Evolutionary conservation across 1,140 invertebrate species (phyloP).

Genomic region (Drosophila bocqueti): DNA sequence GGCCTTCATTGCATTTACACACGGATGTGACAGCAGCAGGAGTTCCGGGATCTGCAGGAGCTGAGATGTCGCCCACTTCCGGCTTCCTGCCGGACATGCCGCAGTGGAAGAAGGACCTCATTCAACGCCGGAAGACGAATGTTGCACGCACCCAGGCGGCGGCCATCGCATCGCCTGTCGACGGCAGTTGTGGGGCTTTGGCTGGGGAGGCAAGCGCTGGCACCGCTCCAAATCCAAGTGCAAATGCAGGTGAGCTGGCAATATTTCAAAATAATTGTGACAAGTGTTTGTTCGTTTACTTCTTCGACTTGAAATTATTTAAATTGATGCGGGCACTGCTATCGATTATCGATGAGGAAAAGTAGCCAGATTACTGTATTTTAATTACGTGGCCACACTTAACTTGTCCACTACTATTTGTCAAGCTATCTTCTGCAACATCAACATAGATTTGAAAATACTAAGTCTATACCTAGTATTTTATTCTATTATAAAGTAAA

Average conservation of each 20-base stretch:
- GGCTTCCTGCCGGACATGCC: constrained; percentile 86
- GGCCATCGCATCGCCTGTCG: constrained; percentile 40
- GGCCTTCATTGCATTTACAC: constrained; percentile 62
- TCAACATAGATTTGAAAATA: neutral
- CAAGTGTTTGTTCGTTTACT: neutral
- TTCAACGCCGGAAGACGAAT: constrained; percentile 87
- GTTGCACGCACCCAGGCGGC: constrained; percentile 76
- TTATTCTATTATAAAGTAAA: too few relatives aligned
- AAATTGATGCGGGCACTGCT: neutral
- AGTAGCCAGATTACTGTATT: constrained; percentile 3
- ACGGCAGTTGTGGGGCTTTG: constrained; percentile 66
- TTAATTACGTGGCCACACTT: neutral
- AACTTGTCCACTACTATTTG: too few relatives aligned
- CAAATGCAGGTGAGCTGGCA: constrained; percentile 52
- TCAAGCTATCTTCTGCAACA: neutral
- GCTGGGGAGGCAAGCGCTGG: constrained; percentile 24
- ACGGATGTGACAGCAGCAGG: constrained; percentile 31
- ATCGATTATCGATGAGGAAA: constrained; percentile 14
- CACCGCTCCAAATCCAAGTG: constrained; percentile 42
- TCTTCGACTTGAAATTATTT: neutral
- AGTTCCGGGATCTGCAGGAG: constrained; percentile 14
- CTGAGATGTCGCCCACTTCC: constrained; percentile 52
- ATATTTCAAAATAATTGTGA: neutral
- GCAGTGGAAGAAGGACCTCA: constrained; percentile 91
- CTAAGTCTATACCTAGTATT: too few relatives aligned